Evolutionary conservation across 2,888 invertebrate genomes (phyloP).

Genomic region (Xylota sylvarum): DNA sequence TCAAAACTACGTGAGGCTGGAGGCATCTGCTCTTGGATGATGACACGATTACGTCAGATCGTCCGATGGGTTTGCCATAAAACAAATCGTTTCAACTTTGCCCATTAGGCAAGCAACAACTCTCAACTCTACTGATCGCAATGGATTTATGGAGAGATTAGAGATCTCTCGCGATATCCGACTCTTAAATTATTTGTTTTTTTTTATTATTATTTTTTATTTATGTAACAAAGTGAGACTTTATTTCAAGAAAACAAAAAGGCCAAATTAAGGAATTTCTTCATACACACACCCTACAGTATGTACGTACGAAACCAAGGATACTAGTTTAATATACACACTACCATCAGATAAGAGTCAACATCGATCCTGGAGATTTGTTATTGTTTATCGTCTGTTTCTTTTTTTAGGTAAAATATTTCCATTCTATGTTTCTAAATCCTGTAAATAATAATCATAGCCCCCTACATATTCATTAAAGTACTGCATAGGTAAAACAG

Average conservation of each 20-base stretch:
- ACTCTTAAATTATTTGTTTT: constrained; percentile 19
- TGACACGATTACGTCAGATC: constrained; percentile 82
- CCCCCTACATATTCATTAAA: constrained; percentile 25
- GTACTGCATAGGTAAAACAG: constrained; percentile 38
- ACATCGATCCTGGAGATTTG: constrained; percentile 53
- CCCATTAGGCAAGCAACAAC: constrained; percentile 79
- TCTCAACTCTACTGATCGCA: constrained; percentile 22
- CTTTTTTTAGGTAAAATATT: constrained; percentile 28
- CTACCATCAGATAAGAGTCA: constrained; percentile 26
- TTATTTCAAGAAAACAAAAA: constrained; percentile 74
- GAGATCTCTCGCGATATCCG: constrained; percentile 19
- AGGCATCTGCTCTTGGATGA: constrained; percentile 89
- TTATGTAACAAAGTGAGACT: constrained; percentile 73
- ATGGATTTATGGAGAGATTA: constrained; percentile 45
- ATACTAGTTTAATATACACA: constrained; percentile 35
- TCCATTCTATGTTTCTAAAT: constrained; percentile 32
- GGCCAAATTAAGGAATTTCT: constrained; percentile 67
- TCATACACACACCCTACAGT: constrained; percentile 48
- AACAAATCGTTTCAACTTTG: constrained; percentile 84
- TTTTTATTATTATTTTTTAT: not conserved
- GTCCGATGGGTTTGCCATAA: constrained; percentile 84
- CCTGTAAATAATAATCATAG: constrained; percentile 70
- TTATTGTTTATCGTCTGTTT: constrained; percentile 46
- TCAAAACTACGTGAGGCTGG: constrained; percentile 89
- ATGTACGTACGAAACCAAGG: constrained; percentile 47